Evolutionary conservation across 2,797 vertebrate genomes (phyloP).

Genomic region (Crenuchus spilurus): DNA sequence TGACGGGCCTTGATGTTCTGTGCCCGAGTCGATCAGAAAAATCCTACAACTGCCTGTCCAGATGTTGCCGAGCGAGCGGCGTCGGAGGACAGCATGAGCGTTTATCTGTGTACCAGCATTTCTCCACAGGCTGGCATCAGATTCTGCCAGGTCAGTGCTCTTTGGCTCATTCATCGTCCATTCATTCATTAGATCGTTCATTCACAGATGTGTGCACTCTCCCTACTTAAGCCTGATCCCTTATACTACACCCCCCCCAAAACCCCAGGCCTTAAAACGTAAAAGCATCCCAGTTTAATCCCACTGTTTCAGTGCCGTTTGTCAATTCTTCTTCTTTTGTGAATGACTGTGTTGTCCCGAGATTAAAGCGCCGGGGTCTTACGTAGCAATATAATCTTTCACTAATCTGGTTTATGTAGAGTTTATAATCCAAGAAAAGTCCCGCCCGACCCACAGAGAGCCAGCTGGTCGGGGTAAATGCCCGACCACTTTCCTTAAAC

Average conservation of each 20-base stretch:
- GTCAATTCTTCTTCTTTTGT: constrained; percentile 24
- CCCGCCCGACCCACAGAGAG: neutral
- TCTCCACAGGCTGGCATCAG: constrained; percentile 15
- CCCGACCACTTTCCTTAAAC: too few species aligned
- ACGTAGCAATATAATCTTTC: constrained; percentile 22
- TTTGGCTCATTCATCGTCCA: constrained; percentile 14
- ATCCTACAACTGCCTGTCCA: constrained; percentile 1
- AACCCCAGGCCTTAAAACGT: neutral
- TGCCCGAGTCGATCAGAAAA: neutral
- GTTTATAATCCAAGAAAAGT: constrained; percentile 53
- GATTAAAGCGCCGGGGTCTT: constrained; percentile 53
- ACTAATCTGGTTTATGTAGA: constrained; percentile 58
- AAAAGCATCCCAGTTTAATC: constrained; percentile 7
- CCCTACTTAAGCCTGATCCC: neutral
- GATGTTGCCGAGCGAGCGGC: constrained; percentile 8
- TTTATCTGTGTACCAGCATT: neutral
- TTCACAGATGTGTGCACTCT: neutral
- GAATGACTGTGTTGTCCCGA: constrained; percentile 53
- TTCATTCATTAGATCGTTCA: constrained; percentile 54
- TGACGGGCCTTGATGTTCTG: constrained; percentile 2
- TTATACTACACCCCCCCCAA: neutral
- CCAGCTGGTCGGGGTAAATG: neutral
- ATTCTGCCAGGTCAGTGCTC: constrained; percentile 16
- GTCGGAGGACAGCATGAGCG: neutral
- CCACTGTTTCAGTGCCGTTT: neutral